A percentile compares a stretch with the other conserved stretches of the same genome.
These are phyloP conservation scores for Oceanodroma leucorhoa DNA, from an alignment of 2,797 vertebrate genomes.

Conservation along the genomic window DNA sequence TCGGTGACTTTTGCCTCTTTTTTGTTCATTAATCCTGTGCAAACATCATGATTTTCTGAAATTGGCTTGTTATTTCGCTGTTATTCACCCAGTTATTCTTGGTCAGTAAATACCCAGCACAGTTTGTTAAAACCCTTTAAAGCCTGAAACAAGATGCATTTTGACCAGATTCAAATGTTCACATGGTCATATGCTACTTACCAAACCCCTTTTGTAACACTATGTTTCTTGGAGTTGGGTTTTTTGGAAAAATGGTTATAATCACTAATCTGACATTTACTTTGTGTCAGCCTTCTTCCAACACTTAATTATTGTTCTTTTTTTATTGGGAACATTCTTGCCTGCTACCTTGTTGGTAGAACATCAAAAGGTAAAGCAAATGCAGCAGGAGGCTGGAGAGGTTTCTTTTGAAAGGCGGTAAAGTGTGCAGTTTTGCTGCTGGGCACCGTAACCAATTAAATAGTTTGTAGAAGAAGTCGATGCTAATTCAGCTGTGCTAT, in stretches of 20 bases:
- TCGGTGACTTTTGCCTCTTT: neutral
- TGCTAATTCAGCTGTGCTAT: neutral
- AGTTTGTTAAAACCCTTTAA: neutral
- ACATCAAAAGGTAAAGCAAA: neutral
- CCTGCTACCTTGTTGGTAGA: neutral
- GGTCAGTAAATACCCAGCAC: neutral
- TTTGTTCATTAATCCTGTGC: neutral
- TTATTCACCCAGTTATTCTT: neutral
- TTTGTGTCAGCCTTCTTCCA: neutral
- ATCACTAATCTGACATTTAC: neutral
- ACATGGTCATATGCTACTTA: neutral
- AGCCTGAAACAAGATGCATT: neutral
- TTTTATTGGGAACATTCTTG: neutral
- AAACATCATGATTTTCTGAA: constrained; percentile 16
- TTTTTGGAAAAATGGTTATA: neutral
- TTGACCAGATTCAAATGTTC: neutral
- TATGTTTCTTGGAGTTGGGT: neutral
- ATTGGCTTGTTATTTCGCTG: neutral
- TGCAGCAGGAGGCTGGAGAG: neutral
- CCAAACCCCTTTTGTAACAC: neutral
- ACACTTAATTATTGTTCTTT: neutral
- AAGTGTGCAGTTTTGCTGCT: neutral
- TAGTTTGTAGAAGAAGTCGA: neutral
- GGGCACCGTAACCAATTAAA: neutral
- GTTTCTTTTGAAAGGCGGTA: neutral